A percentile compares a stretch with the other conserved stretches of the same genome.
Conservation (phyloP, 2,113 vertebrate genomes). For the Cariama cristata region DNA sequence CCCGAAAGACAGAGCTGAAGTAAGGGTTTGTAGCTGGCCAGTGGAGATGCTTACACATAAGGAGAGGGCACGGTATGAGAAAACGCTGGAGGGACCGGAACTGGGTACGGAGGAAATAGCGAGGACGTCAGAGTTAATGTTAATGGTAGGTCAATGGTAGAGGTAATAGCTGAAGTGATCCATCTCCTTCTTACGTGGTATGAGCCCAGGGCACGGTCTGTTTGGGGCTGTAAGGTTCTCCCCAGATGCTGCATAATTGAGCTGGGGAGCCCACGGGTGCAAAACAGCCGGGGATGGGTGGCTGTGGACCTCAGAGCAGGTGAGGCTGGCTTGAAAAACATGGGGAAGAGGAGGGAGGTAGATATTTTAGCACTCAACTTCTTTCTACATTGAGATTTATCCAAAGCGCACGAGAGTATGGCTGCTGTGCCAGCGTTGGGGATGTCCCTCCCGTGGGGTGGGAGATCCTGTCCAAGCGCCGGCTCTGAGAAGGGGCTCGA, state of each 20-base stretch:
- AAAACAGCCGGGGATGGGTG: rapidly evolving
- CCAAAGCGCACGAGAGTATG: rapidly evolving
- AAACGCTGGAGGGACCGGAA: not conserved
- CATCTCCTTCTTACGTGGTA: not conserved
- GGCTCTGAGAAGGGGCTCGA: not conserved
- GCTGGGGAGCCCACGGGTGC: not conserved
- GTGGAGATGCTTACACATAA: not conserved
- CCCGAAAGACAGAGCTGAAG: not conserved
- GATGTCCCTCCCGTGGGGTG: not conserved
- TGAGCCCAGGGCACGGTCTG: rapidly evolving
- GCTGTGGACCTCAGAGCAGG: not conserved
- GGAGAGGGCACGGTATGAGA: not conserved
- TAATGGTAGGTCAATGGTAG: not conserved
- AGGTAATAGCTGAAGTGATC: not conserved
- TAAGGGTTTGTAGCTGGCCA: not conserved
- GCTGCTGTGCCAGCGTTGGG: not conserved
- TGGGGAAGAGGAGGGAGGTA: not conserved
- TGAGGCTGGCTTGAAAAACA: not conserved
- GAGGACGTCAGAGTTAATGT: not conserved
- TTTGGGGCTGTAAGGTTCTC: not conserved
- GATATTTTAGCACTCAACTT: not conserved
- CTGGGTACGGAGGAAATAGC: not conserved
- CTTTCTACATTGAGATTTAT: not conserved
- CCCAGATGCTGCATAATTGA: rapidly evolving
- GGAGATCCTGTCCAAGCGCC: not conserved